A percentile compares a stretch with the other conserved stretches of the same genome.
These are phyloP conservation scores for Phylloscopus trochiloides DNA, from an alignment of 2,113 vertebrate species.

Conservation along the genomic window DNA sequence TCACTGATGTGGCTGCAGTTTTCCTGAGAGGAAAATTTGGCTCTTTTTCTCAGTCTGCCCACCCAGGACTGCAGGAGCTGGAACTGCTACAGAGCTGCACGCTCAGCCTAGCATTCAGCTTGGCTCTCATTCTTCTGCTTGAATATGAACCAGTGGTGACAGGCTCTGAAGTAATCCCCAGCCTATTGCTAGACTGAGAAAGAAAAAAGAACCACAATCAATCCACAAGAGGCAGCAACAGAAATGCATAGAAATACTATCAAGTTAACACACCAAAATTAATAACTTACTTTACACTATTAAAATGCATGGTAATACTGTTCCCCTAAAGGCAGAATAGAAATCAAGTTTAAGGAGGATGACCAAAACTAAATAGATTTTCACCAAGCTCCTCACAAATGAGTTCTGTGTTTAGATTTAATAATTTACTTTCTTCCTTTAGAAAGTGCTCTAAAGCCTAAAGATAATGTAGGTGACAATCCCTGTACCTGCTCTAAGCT, in stretches of 20 bases:
- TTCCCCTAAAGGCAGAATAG: background rate
- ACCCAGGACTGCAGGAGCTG: background rate
- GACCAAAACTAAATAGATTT: background rate
- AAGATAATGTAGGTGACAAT: background rate
- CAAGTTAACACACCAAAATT: background rate
- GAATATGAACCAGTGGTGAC: background rate
- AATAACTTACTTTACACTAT: constrained; percentile 3
- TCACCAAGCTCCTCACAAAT: background rate
- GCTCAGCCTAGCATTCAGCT: background rate
- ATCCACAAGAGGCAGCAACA: background rate
- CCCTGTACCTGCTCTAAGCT: background rate
- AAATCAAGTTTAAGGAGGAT: constrained; percentile 9
- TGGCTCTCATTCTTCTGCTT: background rate
- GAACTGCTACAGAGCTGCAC: background rate
- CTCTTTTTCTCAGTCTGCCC: background rate
- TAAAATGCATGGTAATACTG: background rate
- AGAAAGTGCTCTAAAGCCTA: background rate
- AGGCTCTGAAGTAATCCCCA: background rate
- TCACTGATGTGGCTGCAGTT: background rate
- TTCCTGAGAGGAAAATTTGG: background rate
- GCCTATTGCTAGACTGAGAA: background rate
- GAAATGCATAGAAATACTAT: background rate
- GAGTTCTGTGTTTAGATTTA: background rate
- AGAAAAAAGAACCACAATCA: background rate
- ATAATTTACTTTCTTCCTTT: background rate